Base-by-base conservation (phyloP, 2,113 vertebrate species). In the Callospermophilus lateralis region DNA sequence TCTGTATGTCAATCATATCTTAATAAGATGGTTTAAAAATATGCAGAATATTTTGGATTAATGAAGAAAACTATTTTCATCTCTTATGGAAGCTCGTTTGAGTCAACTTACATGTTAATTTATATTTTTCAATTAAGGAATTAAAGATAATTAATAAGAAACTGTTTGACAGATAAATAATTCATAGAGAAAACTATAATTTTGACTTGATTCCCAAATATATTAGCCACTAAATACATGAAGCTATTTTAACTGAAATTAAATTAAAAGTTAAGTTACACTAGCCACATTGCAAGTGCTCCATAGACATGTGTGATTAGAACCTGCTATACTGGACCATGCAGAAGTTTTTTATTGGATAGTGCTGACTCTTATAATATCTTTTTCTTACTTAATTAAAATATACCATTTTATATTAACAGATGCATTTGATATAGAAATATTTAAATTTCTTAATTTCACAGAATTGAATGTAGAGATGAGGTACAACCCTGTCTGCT, bases 121-220 rank as follows among this genome's bases (percentile, higher is more conserved):
- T 73, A 90, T 20, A 74, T 28, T 93, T 91, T 80, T 70, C 45
- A 80, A 74, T 19, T 39, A 84, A 77, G 70, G 39, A 93, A 93
- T 78, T 67, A 85, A 85, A 95, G 15, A 73, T 79, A 67, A 90
- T 86, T 58, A n/a, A 39, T 39, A 96, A 89, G 30, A 45, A 45
- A 45, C 63, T 32, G 37, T 58, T 78, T 89, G 79, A 89, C 12
- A 55, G 32, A 73, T 13, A 89, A 94, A 76, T 42, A 53, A 88
- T 42, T 15, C 48, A 61, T 10, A 84, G 48, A 73, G 53, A 84
- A 89, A 72, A 39, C 24, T 55, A 26, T 26, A 45, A 78, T 30
- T 58, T 92, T 92, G 65, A 53, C 8, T 13, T 48, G 37, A 51
- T 77, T 88, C 73, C 68, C 45, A 88, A 88, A 92, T 45, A 70